Base-by-base conservation (phyloP, 2,888 invertebrate species). In the Habroteleia sp. region DNA sequence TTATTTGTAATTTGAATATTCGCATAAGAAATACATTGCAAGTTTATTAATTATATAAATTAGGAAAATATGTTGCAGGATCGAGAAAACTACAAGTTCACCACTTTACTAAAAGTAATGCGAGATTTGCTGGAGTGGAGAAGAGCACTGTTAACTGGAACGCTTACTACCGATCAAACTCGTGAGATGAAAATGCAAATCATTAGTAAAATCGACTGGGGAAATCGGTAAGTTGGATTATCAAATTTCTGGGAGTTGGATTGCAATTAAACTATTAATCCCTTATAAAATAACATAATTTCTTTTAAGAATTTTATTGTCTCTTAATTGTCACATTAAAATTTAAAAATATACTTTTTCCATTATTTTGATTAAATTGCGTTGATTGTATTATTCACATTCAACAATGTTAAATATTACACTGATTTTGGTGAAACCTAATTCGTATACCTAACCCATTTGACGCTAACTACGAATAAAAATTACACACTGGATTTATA, bases 161-260 rank as follows among this genome's bases (percentile, higher is more conserved):
- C 97, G 0, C 90, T 97, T 63, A 97, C 98, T 0, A 95, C 95
- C 85, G 97, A 97, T 85, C 97, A 97, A 89, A 96, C 95, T 0
- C 90, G 94, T 72, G 97, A 97, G 77, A 89, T 97, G 66, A 94
- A 96, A 86, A 90, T 95, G 83, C 94, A 94, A 85, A 95, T 97
- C 65, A 96, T 96, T 79, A 94, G 94, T 63, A 96, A 96, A 90
- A 95, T 98, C 54, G 97, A 98, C 90, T 97, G 97, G 97, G 97
- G 97, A 52, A 97, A 97, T 91, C 92, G 96, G 97, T 97, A 89
- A 94, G 94, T 92, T 56, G 31, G 3, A 62, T 14, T 14, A 25
- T 1, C 29, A 31, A 10, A n/a, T 7, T 37, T 13, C 14, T 37
- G n/a, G n/a, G n/a, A n/a, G n/a, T n/a, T n/a, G n/a, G n/a, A n/a